Percentiles rank a stretch among this genome's conserved stretches.
Evolutionary conservation across 2,888 invertebrate species (phyloP).

Genomic region (Phalangium opilio): DNA sequence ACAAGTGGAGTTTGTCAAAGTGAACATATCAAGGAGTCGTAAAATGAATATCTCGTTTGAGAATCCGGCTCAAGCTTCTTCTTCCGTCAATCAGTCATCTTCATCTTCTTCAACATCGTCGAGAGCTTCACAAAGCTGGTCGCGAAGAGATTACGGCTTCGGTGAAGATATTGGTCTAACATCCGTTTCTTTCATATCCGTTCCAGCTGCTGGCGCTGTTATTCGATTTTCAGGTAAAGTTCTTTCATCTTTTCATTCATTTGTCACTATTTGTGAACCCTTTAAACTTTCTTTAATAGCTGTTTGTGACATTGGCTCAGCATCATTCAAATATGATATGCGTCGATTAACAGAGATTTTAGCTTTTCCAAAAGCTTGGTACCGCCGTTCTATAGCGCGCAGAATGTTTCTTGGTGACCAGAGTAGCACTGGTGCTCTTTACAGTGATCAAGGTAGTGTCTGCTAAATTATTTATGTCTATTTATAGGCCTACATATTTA

Average conservation of each 20-base stretch:
- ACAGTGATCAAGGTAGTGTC: slow-evolving; percentile 23
- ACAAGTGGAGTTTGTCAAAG: slow-evolving; percentile 92
- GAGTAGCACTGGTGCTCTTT: slow-evolving; percentile 33
- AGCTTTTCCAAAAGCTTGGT: slow-evolving; percentile 98
- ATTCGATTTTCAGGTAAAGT: slow-evolving; percentile 70
- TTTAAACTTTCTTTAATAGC: slow-evolving; percentile 35
- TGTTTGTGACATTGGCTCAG: slow-evolving; percentile 86
- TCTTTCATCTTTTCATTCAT: not conserved
- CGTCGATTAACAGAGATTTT: slow-evolving; percentile 87
- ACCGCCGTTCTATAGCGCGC: slow-evolving; percentile 78
- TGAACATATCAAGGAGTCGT: slow-evolving; percentile 77
- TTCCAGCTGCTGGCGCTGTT: slow-evolving; percentile 41
- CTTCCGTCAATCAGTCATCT: not conserved
- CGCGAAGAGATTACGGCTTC: too few relatives aligned
- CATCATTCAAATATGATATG: slow-evolving; percentile 98
- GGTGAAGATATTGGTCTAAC: too few relatives aligned
- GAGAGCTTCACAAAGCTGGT: too few relatives aligned
- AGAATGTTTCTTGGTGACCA: slow-evolving; percentile 86
- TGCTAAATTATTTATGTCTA: not conserved
- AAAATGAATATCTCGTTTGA: slow-evolving; percentile 52
- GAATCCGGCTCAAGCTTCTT: not conserved
- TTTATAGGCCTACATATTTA: not conserved
- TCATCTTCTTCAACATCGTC: too few relatives aligned
- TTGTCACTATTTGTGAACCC: not conserved
- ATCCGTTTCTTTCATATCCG: too few relatives aligned